Evolutionary conservation across 2,113 vertebrate genomes (phyloP).

Genomic region (Natator depressus): DNA sequence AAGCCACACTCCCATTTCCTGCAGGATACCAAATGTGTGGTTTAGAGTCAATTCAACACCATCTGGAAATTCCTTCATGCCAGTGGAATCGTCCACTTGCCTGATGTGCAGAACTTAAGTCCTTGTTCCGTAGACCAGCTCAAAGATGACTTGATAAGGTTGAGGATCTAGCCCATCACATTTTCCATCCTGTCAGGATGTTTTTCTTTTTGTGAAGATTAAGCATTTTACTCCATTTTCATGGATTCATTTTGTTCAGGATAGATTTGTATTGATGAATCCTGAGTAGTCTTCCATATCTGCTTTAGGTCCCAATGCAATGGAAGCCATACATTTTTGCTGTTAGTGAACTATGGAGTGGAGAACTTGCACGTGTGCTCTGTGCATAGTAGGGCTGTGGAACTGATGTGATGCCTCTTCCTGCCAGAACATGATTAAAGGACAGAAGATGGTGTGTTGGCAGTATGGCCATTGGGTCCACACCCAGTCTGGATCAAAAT

Average conservation of each 20-base stretch:
- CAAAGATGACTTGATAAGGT: background rate
- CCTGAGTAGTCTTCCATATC: background rate
- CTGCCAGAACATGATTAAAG: background rate
- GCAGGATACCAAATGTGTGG: background rate
- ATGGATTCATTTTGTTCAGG: slow-evolving; percentile 19
- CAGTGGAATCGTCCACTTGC: background rate
- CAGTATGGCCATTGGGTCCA: background rate
- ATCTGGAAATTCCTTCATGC: background rate
- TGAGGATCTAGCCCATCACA: background rate
- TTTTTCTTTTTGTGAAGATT: background rate
- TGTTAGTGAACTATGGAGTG: background rate
- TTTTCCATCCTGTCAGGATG: background rate
- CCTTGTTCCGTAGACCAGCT: background rate
- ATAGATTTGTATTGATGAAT: background rate
- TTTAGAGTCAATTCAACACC: no score
- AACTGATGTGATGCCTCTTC: background rate
- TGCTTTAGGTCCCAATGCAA: background rate
- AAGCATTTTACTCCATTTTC: background rate
- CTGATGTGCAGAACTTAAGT: background rate
- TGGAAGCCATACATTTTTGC: background rate
- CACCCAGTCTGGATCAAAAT: background rate
- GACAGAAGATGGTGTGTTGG: background rate
- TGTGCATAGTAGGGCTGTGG: background rate
- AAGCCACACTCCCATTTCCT: background rate
- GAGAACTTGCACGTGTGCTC: background rate